These are phyloP conservation scores for Mareca penelope DNA, from an alignment of 2,797 vertebrate species.

Conservation along the genomic window DNA sequence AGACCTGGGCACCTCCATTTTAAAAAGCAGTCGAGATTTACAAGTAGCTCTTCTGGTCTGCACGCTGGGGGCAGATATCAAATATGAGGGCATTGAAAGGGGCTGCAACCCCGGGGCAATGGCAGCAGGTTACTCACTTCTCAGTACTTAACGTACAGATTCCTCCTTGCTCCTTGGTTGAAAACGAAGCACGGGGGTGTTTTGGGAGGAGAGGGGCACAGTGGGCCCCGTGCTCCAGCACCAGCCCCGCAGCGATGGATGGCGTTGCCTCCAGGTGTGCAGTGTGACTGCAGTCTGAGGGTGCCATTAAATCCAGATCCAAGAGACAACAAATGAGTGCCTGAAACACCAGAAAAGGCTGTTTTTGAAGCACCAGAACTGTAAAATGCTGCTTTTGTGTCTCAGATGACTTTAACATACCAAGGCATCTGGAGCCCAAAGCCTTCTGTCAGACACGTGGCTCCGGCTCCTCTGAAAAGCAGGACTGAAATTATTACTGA, in stretches of 20 bases:
- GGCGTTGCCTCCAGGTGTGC: not conserved
- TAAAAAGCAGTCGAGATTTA: not conserved
- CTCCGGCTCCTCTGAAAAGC: not conserved
- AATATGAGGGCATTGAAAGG: not conserved
- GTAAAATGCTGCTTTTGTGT: not conserved
- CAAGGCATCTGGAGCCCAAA: not conserved
- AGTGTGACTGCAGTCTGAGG: not conserved
- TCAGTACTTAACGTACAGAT: not conserved
- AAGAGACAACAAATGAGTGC: not conserved
- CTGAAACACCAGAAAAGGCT: not conserved
- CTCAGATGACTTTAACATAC: not conserved
- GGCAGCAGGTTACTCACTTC: not conserved
- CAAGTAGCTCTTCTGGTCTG: not conserved
- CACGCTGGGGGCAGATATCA: not conserved
- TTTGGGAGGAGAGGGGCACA: not conserved
- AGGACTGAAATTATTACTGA: slow-evolving; percentile 40
- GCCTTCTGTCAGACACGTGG: not conserved
- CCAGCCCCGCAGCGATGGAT: no score
- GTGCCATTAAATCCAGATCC: not conserved
- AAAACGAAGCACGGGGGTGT: fast-evolving
- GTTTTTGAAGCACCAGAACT: not conserved
- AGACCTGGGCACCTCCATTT: not conserved
- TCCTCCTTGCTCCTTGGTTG: not conserved
- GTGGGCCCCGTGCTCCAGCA: not conserved
- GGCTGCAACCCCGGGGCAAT: not conserved